Percentiles rank a stretch among this genome's conserved stretches.
These are phyloP conservation scores for Nymphalis urticae DNA, from an alignment of 2,888 invertebrate genomes.

Conservation along the genomic window DNA sequence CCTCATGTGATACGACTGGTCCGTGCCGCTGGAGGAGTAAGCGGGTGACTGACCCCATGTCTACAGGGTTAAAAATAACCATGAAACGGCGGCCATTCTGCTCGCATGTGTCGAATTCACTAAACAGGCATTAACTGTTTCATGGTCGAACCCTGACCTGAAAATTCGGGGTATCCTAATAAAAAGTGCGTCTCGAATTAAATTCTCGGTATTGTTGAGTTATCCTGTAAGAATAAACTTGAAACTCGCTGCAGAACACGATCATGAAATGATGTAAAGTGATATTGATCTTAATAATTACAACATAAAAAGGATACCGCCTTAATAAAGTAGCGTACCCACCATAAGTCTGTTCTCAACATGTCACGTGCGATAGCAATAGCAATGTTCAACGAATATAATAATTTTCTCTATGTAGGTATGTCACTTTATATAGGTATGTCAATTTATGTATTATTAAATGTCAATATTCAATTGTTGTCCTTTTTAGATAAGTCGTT, in stretches of 20 bases:
- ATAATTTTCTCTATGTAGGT: too few relatives aligned
- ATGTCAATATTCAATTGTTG: constrained; percentile 5
- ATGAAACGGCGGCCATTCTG: constrained; percentile 76
- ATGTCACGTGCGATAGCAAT: too few relatives aligned
- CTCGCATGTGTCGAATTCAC: constrained; percentile 80
- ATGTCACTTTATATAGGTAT: too few relatives aligned
- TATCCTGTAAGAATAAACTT: too few relatives aligned
- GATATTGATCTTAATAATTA: too few relatives aligned
- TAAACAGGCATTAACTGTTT: constrained; percentile 79
- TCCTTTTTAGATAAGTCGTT: constrained; percentile 19
- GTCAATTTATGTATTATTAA: background rate
- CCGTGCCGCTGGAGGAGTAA: constrained; percentile 69
- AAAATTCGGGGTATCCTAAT: constrained; percentile 61
- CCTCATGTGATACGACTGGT: constrained; percentile 78
- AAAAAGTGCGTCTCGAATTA: constrained; percentile 30
- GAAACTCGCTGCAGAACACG: too few relatives aligned
- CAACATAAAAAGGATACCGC: too few relatives aligned
- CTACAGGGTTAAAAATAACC: constrained; percentile 80
- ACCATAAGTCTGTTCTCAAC: too few relatives aligned
- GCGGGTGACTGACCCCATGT: constrained; percentile 79
- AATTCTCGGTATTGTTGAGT: background rate
- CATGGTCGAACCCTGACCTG: constrained; percentile 79
- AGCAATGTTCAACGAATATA: too few relatives aligned
- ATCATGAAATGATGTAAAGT: too few relatives aligned
- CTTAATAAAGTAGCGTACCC: too few relatives aligned